Base-by-base conservation (phyloP, 2,797 vertebrate genomes). In the Glyptemys insculpta region DNA sequence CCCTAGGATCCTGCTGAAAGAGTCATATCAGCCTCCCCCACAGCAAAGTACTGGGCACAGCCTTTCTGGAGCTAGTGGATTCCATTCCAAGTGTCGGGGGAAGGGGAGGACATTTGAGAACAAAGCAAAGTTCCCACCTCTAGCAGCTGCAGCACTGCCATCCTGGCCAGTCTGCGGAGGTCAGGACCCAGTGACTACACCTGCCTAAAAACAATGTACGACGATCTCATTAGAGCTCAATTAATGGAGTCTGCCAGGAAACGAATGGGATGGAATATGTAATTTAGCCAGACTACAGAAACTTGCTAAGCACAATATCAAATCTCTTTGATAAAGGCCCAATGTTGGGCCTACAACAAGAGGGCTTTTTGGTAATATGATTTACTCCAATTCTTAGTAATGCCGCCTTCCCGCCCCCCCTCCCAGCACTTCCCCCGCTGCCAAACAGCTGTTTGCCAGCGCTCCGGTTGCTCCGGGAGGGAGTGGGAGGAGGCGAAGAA, bases 401-500 rank as follows among this genome's bases (percentile, higher is more conserved):
- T 21, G 52, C 7, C 3, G 3, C 8, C 1, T 53, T 53, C 7
- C 52, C 52, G 7, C 18, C 18, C 52, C 3, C 52, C 6, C 18
- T 52, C 52, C 19, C 52, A 53, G 52, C 8, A 3, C 52, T 53
- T 53, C 52, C 52, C 19, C 19, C 3, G 19, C 52, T 19, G 8
- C 52, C 52, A 4, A 53, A 53, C 19, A 53, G 52, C 52, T 8
- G 52, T 53, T 53, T 21, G 19, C 52, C 19, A 21, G 18, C 3
- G 19, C 52, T 53, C 52, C 21, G 19, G 52, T 21, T 1, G 3
- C 52, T 53, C 52, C 3, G 7, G 52, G 52, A 53, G 19, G 52
- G 19, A 53, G 52, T 21, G 52, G 7, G 52, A 53, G 52, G 52
- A 53, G 52, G 52, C 7, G 19, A 19, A 53, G 52, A 53, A 53